Evolutionary conservation across 2,113 vertebrate species (phyloP).

Genomic region (Lasiurus cinereus): DNA sequence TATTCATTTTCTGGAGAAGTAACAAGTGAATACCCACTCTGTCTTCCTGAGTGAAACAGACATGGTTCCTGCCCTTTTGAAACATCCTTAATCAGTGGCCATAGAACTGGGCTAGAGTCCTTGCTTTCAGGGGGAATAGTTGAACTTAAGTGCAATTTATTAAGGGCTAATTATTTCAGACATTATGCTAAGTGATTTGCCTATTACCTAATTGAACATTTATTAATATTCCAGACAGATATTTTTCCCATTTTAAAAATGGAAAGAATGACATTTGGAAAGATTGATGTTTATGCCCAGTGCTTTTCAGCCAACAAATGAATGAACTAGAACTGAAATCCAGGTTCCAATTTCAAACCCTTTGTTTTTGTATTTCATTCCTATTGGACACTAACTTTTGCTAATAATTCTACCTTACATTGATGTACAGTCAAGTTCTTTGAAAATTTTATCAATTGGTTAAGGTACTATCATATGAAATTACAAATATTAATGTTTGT

Average conservation of each 20-base stretch:
- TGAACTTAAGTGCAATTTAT: background rate
- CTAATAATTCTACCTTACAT: background rate
- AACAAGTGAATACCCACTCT: background rate
- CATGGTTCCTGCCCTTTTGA: background rate
- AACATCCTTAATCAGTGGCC: background rate
- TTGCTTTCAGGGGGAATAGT: background rate
- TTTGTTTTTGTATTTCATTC: background rate
- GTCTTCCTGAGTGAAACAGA: background rate
- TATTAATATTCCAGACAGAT: background rate
- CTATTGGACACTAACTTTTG: background rate
- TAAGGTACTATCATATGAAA: background rate
- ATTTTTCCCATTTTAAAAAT: conserved; percentile 26
- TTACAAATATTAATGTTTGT: background rate
- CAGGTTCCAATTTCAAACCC: background rate
- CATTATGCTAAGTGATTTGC: background rate
- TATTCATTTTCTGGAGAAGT: background rate
- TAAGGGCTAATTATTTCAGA: background rate
- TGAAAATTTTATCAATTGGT: background rate
- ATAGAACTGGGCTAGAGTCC: background rate
- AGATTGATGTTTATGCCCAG: background rate
- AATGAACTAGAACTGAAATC: background rate
- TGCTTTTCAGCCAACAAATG: background rate
- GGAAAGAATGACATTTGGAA: background rate
- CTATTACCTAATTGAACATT: background rate
- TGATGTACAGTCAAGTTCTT: background rate